Conservation (phyloP, 1,140 invertebrate genomes). For the Ips typographus region DNA sequence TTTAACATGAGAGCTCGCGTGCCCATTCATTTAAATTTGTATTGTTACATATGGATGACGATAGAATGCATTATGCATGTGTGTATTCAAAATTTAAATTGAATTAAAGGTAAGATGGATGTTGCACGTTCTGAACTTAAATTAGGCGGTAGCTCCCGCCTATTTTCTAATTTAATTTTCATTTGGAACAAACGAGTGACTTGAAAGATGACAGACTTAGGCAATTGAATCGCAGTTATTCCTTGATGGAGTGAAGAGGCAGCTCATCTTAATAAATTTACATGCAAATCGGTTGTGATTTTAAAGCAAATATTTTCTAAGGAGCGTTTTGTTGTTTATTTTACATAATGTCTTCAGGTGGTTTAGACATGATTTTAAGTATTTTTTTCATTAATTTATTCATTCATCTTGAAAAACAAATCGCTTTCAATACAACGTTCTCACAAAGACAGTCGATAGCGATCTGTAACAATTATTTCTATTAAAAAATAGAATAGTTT, state of each 20-base stretch:
- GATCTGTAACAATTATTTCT: no score
- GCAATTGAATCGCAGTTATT: background rate
- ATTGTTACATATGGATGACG: constrained; percentile 35
- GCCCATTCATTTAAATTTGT: constrained; percentile 25
- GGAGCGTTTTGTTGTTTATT: no score
- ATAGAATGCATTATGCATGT: constrained; percentile 32
- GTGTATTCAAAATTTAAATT: constrained; percentile 34
- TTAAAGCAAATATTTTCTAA: no score
- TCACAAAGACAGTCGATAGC: no score
- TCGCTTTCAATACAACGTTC: no score
- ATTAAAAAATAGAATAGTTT: no score
- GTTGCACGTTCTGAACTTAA: constrained; percentile 26
- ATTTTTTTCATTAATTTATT: no score
- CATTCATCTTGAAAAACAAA: no score
- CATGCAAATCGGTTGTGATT: no score
- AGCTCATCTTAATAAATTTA: no score
- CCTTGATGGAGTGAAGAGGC: background rate
- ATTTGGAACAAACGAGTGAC: background rate
- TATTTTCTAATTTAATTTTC: constrained; percentile 13
- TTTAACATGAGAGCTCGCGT: constrained; percentile 12
- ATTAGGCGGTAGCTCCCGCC: constrained; percentile 34
- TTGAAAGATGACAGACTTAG: background rate
- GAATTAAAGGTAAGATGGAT: constrained; percentile 33
- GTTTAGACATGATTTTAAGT: no score
- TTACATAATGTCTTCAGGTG: no score